Evolutionary conservation across 2,888 invertebrate genomes (phyloP), one percentile per base, ranked within the genome.

Genomic region (Plagiodera versicolora): DNA sequence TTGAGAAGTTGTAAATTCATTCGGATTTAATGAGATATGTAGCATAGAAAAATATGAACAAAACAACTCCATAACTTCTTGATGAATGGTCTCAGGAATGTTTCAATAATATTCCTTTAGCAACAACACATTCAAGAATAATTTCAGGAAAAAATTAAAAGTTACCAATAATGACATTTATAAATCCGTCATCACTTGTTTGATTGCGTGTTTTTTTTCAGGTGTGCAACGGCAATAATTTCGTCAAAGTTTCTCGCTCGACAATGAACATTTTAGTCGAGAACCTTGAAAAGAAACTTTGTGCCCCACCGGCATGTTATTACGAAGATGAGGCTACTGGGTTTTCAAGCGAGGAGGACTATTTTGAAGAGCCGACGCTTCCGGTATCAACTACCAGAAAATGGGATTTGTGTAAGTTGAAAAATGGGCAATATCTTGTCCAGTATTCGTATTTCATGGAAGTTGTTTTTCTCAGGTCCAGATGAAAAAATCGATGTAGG

Each of bases 141-240:
- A n/a, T n/a, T n/a, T n/a, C n/a, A n/a, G n/a, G n/a, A n/a, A n/a
- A n/a, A n/a, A n/a, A n/a, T n/a, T n/a, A n/a, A n/a, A n/a, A n/a
- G n/a, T n/a, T n/a, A n/a, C n/a, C n/a, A n/a, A n/a, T n/a, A n/a
- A n/a, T n/a, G n/a, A n/a, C n/a, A n/a, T n/a, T n/a, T n/a, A n/a
- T n/a, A n/a, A n/a, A n/a, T n/a, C n/a, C n/a, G n/a, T n/a, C n/a
- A n/a, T n/a, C n/a, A n/a, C n/a, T n/a, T n/a, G n/a, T n/a, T n/a
- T n/a, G n/a, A n/a, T 53, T 58, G 10, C 20, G 19, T 24, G n/a
- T 32, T 47, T 58, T 57, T 51, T 54, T 72, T 39, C 64, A 82
- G 80, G 69, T 73, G n/a, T 86, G 85, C 70, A 85, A 85, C 69
- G 73, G 76, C 18, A 79, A 79, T 52, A 79, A 79, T 63, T 85